Evolutionary conservation across 2,888 invertebrate species (phyloP), one percentile per base, ranked within the genome.

Genomic region (Leptinotarsa peninsularis): DNA sequence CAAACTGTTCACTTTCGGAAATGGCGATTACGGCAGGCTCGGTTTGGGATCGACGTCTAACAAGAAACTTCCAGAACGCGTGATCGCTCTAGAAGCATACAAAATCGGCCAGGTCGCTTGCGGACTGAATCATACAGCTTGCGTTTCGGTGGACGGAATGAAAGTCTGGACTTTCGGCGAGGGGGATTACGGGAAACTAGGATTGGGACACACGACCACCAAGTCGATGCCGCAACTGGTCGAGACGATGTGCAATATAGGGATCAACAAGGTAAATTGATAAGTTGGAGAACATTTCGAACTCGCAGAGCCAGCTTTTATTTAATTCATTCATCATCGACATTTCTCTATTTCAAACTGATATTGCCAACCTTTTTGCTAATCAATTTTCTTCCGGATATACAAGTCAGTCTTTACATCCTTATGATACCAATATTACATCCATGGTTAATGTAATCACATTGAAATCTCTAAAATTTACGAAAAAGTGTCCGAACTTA

Each of bases 141-240:
- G 92, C 84, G 88, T 92, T 27, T 90, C 91, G 1, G 82, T 85
- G 3, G 92, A 92, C 83, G 92, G 92, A 2, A 87, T 88, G 81
- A 89, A 87, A 2, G 91, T 92, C 0, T 93, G 92, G 92, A 89
- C 91, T 0, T 93, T 92, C 86, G 93, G 93, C 4, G 92, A 93
- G 86, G 92, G 92, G 1, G 92, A 92, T 82, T 91, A 91, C 84
- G 93, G 93, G 15, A 92, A 93, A 85, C 85, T 92, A 33, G 86
- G 86, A 13, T 82, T 90, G 43, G 90, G 90, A 17, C 88, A 88
- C 78, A 87, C 88, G 4, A 86, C 86, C 4, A 88, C 89, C n/a
- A 89, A 89, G 79, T 86, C 88, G 13, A 87, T 87, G 4, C 90
- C 90, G 2, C 90, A 90, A 85, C 86, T 89, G 80, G 89, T 93